phyloP scores from a whole-genome alignment of 2,113 vertebrate species.

The Plestiodon gilberti region DNA sequence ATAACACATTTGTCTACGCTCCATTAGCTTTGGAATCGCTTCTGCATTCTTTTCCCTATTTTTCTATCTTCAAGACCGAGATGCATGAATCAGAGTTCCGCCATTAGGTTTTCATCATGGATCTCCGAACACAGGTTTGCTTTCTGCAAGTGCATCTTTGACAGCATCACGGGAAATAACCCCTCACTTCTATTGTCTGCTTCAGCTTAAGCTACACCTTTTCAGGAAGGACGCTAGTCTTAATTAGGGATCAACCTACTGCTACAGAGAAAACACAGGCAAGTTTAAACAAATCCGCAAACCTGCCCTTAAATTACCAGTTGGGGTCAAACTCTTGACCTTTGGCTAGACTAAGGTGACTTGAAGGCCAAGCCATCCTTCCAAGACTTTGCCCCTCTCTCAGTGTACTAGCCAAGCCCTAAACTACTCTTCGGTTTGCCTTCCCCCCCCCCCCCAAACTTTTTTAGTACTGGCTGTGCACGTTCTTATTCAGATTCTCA shows the following conservation, averaged over 20 bases:
- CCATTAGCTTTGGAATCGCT: background rate
- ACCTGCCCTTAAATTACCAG: background rate
- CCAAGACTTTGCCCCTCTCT: background rate
- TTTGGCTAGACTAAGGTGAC: background rate
- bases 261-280: background rate
- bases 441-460: rapidly evolving
- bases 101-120: background rate
- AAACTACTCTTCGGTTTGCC: rapidly evolving
- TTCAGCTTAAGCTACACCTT: background rate
- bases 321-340: background rate
- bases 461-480: slow-evolving; percentile 4
- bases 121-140: background rate
- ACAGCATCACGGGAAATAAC: background rate
- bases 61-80: background rate
- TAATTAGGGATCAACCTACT: background rate
- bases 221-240: background rate
- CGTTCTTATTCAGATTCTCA: background rate
- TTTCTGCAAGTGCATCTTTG: background rate
- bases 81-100: background rate
- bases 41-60: background rate
- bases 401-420: rapidly evolving
- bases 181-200: background rate
- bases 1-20: background rate
- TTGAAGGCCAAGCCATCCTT: background rate
- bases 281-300: background rate